A percentile compares a stretch with the other conserved stretches of the same genome.
phyloP scores from a whole-genome alignment of 2,888 invertebrate genomes.

The Pristionchus maxplancki region DNA sequence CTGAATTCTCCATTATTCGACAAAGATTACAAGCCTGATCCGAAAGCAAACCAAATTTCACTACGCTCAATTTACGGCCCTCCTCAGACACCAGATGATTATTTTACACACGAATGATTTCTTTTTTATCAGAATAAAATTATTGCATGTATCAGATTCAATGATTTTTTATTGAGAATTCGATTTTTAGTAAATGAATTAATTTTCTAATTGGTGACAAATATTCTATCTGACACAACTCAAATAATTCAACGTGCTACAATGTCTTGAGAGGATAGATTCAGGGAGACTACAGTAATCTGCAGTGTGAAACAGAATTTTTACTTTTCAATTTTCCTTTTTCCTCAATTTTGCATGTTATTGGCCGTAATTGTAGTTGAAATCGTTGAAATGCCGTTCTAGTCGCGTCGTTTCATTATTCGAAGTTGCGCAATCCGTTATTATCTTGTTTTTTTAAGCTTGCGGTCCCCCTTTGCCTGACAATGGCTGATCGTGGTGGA shows the following conservation, averaged over 20 bases:
- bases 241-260: neutral
- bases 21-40: slow-evolving; percentile 44
- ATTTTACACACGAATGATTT: neutral
- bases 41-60: slow-evolving; percentile 19
- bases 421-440: neutral
- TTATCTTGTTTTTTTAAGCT: slow-evolving; percentile 53
- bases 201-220: too few species aligned
- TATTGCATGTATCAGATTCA: too few species aligned
- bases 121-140: neutral
- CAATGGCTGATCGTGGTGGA: slow-evolving; percentile 74
- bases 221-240: slow-evolving; percentile 9
- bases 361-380: neutral
- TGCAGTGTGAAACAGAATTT: neutral
- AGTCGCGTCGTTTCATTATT: neutral
- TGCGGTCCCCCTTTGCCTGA: slow-evolving; percentile 61
- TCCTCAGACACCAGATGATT: slow-evolving; percentile 43
- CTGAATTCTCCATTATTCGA: slow-evolving; percentile 44
- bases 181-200: too few species aligned
- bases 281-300: neutral
- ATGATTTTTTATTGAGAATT: too few species aligned
- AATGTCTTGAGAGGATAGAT: neutral
- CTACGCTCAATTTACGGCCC: slow-evolving; percentile 5
- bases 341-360: neutral
- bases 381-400: too few species aligned
- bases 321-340: slow-evolving; percentile 27